Base-by-base conservation (phyloP, 2,113 vertebrate species). In the human region DNA sequence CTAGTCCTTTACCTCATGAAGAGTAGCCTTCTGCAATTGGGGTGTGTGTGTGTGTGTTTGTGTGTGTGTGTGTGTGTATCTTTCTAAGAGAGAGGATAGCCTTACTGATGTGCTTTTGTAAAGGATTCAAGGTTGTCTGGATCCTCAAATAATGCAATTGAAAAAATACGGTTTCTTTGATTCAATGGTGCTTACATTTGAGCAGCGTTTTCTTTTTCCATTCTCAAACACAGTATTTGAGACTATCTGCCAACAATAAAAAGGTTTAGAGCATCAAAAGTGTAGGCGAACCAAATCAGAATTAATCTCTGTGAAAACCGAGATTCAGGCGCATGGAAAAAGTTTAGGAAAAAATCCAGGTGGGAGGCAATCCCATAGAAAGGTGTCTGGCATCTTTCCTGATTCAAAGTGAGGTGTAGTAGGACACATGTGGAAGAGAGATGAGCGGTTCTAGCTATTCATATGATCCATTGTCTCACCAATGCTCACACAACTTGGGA, bases 221-320 rank as follows among this genome's bases (percentile, higher is more conserved):
- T 90, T 40, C 88, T 97, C 85, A 98, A 16, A 98, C 78, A 93
- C 70, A 90, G 66, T 93, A 83, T 97, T 96, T 95, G 92, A 90
- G 97, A 97, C 40, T 97, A 92, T 97, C 89, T 93, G 92, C 87
- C 87, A 86, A 93, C 97, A 98, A 98, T 40, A 57, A 91, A 93
- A 98, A 97, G 92, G 87, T 98, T 38, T 32, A 95, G 94, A 79
- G 92, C 80, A 96, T 97, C 90, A 84, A 68, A 97, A 97, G 94
- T 98, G 92, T 98, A 98, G 97, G 96, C 11, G 18, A 98, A 97
- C 92, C 84, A 97, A 96, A 98, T 97, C 72, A 96, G 95, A 98
- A 98, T 84, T 90, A 98, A 97, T 96, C 88, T 98, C 80, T 68
- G 75, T 89, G 64, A 96, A 96, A 96, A 98, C 50, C 82, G 68